Conservation (phyloP, 2,888 invertebrate genomes). For the Keiferia lycopersicella region DNA sequence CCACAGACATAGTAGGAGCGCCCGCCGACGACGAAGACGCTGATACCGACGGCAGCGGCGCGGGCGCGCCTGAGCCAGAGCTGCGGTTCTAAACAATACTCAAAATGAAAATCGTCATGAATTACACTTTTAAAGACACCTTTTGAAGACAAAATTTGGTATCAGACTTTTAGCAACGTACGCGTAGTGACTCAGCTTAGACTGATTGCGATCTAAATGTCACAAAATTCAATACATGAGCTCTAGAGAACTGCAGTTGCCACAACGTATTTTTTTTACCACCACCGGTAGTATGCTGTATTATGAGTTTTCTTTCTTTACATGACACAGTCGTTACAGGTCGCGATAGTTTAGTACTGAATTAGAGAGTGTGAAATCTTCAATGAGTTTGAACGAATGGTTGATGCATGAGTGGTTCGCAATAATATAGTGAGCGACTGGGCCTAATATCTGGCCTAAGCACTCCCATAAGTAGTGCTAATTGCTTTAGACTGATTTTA, state of each 20-base stretch:
- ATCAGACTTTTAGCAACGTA: too few species aligned
- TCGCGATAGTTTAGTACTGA: background rate
- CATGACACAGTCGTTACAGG: background rate
- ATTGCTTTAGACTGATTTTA: background rate
- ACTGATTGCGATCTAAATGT: too few species aligned
- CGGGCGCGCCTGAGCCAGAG: conserved; percentile 87
- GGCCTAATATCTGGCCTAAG: conserved; percentile 15
- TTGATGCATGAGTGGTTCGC: background rate
- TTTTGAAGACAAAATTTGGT: background rate
- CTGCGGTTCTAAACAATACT: conserved; percentile 56
- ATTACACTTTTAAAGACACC: background rate
- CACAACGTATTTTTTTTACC: background rate
- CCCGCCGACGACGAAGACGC: conserved; percentile 88
- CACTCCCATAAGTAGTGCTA: background rate
- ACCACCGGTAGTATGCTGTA: background rate
- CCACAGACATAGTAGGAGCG: conserved; percentile 68
- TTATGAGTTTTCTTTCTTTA: background rate
- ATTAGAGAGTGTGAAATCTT: background rate
- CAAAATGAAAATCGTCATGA: background rate
- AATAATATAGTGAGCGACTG: conserved; percentile 5
- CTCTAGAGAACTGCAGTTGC: too few species aligned
- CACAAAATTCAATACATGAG: too few species aligned
- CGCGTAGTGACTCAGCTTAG: too few species aligned
- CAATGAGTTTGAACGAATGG: background rate
- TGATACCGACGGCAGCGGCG: conserved; percentile 47